Base-by-base conservation (phyloP, 2,797 vertebrate species). In the Gephyroberyx darwinii region DNA sequence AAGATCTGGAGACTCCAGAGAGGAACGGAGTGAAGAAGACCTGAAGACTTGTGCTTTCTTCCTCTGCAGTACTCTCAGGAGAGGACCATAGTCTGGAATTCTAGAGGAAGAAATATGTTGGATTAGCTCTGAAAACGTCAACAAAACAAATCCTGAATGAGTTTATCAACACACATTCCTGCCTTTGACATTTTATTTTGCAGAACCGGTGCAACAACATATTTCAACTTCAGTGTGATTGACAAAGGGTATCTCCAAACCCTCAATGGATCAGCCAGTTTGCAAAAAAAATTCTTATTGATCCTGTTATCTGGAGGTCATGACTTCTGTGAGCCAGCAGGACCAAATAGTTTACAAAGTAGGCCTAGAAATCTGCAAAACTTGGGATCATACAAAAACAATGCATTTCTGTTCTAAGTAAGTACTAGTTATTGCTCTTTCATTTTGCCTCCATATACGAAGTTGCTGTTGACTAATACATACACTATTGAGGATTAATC, bases 1-100 rank as follows among this genome's bases (percentile, higher is more conserved):
- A 53, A 69, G 54, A 64, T 64, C 69, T 79, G 55, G 55, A 56
- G 69, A 64, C 20, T 71, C 66, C 69, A 59, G 22, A 63, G 37
- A 26, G 62, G 54, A 12, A 53, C 47, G 47, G 79, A 50, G 48
- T 53, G 53, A 41, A 41, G 74, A 70, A 54, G 50, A 66, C 68
- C 72, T 64, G 87, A 58, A 50, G 58, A 56, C 43, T 72, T 71
- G 61, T 52, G 22, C 19, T 26, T 54, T 80, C 70, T 65, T 55
- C 10, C 72, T 78, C 60, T 75, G 75, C 33, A 47, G 73, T 81
- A 65, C 84, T 96, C 96, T 96, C 96, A 98, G 86, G 96, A 95
- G 79, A 95, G 94, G 78, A 99, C 96, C 96, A 98, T 94, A 71
- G 93, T 92, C 82, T 95, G 94, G 92, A 99, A 99, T 89, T 99